phyloP scores from a whole-genome alignment of 2,888 invertebrate genomes.

The Kuschelorhynchus macadamiae region DNA sequence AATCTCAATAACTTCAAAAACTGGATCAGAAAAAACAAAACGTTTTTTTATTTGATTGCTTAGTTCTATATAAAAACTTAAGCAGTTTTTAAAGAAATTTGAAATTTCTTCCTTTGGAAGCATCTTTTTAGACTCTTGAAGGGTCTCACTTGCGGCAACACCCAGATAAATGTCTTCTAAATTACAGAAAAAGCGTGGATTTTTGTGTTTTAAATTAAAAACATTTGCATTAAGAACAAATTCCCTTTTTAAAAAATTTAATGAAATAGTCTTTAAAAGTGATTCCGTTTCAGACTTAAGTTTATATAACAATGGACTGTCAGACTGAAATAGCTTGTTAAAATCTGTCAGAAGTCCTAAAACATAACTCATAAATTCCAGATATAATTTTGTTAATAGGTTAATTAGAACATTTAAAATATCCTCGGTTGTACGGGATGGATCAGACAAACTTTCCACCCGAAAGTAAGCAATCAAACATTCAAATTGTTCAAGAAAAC shows the following conservation, averaged over 20 bases:
- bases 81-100: not conserved
- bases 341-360: not conserved
- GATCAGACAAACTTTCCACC: not conserved
- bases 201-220: not conserved
- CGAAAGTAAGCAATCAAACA: not conserved
- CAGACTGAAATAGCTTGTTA: not conserved
- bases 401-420: not conserved
- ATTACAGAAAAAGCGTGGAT: not conserved
- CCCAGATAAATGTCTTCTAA: conserved; percentile 3
- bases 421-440: not conserved
- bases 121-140: not conserved
- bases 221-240: not conserved
- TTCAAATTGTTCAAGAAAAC: not conserved
- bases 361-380: conserved; percentile 9
- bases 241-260: conserved; percentile 3
- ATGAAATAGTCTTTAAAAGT: not conserved
- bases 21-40: not conserved
- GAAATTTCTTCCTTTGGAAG: not conserved
- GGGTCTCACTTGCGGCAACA: not conserved
- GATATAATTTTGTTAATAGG: not conserved
- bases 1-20: conserved; percentile 6
- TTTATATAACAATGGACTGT: not conserved
- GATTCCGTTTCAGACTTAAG: not conserved
- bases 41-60: conserved; percentile 2
- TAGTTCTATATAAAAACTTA: conserved; percentile 3